Evolutionary conservation across 2,113 vertebrate genomes (phyloP), one percentile per base, ranked within the genome.

Genomic region (Numida meleagris): DNA sequence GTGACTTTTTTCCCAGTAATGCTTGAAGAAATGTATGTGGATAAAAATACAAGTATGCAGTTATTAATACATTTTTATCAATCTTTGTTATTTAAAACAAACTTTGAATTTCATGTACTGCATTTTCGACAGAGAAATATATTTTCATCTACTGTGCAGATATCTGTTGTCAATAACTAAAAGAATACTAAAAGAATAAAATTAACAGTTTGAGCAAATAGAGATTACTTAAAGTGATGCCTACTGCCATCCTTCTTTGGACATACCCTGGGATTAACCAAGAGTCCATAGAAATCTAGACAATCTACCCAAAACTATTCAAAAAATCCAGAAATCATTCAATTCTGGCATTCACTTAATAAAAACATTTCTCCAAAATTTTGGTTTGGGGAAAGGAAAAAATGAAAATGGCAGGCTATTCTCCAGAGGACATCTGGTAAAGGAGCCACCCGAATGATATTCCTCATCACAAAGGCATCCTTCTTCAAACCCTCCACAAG

Each of bases 1-100:
- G 11, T 16, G 15, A 96, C 63, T 43, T 86, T 95, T 93, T 94
- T 85, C n/a, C 59, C 70, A 91, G 48, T 57, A 68, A 70, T 20
- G 46, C 80, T 93, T 89, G 71, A 95, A 81, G 53, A 95, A 95
- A 93, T 48, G 12, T 53, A 82, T 36, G 45, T 16, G 48, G 17
- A 42, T 75, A 75, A 87, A 68, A 93, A 82, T n/a, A 38, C 29
- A 87, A 90, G 61, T 40, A 67, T 38, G 72, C 79, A 84, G 76
- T 34, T 93, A 86, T 48, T 48, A 91, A 71, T 72, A 57, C 16
- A 21, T 58, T 79, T 84, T 68, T 59, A 83, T 21, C 81, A 59
- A 71, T 86, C 31, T 88, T 83, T 40, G 18, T 50, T 81, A 88
- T 17, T 79, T 82, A 89, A 76, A 95, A 81, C 4, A 80, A 31